Percentiles rank a stretch among this genome's conserved stretches.
Conservation (phyloP, 2,888 invertebrate genomes). For the Apamea anceps region DNA sequence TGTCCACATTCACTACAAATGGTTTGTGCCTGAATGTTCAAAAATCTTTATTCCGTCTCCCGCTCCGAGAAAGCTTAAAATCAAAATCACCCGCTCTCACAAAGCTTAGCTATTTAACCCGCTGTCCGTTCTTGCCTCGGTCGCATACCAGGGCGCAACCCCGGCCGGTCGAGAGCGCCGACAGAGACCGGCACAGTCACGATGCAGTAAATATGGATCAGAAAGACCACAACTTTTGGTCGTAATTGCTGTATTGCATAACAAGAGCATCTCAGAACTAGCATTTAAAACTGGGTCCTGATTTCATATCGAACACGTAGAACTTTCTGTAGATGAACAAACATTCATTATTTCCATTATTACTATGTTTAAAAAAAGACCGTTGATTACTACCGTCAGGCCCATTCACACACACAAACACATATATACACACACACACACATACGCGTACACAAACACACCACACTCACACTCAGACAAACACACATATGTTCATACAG, state of each 20-base stretch:
- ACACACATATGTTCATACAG: too few relatives aligned
- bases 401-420: too few relatives aligned
- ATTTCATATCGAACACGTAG: not conserved
- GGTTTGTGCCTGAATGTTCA: not conserved
- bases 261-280: not conserved
- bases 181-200: not conserved
- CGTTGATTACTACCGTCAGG: too few relatives aligned
- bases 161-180: conserved; percentile 53
- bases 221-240: not conserved
- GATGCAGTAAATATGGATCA: not conserved
- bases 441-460: too few relatives aligned
- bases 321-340: not conserved
- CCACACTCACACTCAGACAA: too few relatives aligned
- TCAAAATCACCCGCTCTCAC: not conserved
- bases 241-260: not conserved
- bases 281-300: not conserved
- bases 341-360: not conserved
- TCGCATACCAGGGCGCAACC: conserved; percentile 38
- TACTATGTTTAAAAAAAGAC: not conserved
- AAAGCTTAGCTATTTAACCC: not conserved
- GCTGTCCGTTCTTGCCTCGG: conserved; percentile 1
- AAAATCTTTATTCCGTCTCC: not conserved
- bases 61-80: not conserved
- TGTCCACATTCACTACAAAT: not conserved
- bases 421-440: too few relatives aligned